Evolutionary conservation across 2,888 invertebrate species (phyloP), one percentile per base, ranked within the genome.

Genomic region (Machimus atricapillus): DNA sequence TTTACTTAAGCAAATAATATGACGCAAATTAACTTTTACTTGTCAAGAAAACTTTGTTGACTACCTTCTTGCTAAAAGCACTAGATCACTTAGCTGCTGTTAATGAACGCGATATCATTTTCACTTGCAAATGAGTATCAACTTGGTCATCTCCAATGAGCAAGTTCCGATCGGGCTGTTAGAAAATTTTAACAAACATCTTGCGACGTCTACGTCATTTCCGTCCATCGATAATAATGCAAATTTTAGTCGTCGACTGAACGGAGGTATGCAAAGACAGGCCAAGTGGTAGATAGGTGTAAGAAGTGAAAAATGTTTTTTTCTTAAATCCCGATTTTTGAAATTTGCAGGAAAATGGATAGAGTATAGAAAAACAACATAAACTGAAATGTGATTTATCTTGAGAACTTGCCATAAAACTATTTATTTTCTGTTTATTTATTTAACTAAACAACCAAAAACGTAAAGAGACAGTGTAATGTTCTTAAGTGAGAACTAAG

Each of bases 341-440:
- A 0, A 19, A 23, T 58, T 58, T 66, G n/a, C 66, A 66, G 66
- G 66, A 23, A 66, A 23, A 19, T 23, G 23, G 58, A 58, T n/a
- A 19, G 37, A 40, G 16, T 46, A 46, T 16, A 76, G 9, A 40
- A 77, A n/a, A 52, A 19, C 1, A 52, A 86, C 9, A 46, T 46
- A 46, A 46, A 46, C 23, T 31, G 52, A 78, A 78, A 77, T 37
- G 78, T 86, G 78, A 86, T 86, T 58, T 86, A 40, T 9, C 19
- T 73, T 40, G 52, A 52, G 9, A 78, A n/a, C 86, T 86, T 86
- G 86, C 86, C 86, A 86, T 86, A 86, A 58, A 86, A 31, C 40
- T 34, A 23, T 86, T 86, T 58, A 78, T 86, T 78, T 46, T 9
- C 31, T 66, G 23, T 56, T 86, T 86, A 86, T 86, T 56, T 78